Evolutionary conservation across 2,888 invertebrate species (phyloP).

Genomic region (Meliscaeva auricollis): DNA sequence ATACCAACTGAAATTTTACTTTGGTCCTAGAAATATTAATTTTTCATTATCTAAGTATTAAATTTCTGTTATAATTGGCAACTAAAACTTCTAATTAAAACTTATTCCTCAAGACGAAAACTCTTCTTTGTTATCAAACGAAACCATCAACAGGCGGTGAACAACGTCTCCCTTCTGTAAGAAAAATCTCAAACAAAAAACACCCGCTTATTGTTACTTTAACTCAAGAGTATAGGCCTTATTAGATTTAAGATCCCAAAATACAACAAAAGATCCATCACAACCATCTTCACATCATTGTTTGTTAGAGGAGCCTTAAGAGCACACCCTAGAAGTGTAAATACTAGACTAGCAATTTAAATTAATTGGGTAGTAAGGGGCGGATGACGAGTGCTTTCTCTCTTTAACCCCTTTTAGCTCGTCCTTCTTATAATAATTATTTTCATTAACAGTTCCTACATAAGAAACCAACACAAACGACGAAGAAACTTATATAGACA

Average conservation of each 20-base stretch:
- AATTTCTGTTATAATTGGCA: conserved; percentile 50
- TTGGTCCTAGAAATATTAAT: too few relatives aligned
- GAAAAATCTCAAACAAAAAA: conserved; percentile 33
- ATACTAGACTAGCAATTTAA: conserved; percentile 64
- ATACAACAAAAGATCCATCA: conserved; percentile 66
- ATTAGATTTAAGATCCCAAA: conserved; percentile 47
- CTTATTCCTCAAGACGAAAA: conserved; percentile 51
- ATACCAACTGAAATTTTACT: too few relatives aligned
- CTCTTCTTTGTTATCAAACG: conserved; percentile 62
- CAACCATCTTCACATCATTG: conserved; percentile 59
- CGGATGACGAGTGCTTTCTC: conserved; percentile 1
- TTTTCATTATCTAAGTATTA: neutral
- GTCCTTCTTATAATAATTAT: conserved; percentile 51
- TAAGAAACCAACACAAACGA: conserved; percentile 14
- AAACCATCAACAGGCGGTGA: conserved; percentile 61
- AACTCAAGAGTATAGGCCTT: conserved; percentile 51
- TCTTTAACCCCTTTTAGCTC: conserved; percentile 6
- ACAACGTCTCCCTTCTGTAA: conserved; percentile 29
- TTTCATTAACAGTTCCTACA: conserved; percentile 57
- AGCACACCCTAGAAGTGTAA: conserved; percentile 36
- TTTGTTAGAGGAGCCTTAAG: conserved; percentile 15
- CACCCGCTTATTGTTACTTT: conserved; percentile 47
- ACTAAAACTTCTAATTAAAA: conserved; percentile 72
- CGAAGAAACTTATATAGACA: conserved; percentile 34
- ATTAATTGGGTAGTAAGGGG: conserved; percentile 54